Evolutionary conservation across 2,797 vertebrate genomes (phyloP).

Genomic region (Darevskia mixta): DNA sequence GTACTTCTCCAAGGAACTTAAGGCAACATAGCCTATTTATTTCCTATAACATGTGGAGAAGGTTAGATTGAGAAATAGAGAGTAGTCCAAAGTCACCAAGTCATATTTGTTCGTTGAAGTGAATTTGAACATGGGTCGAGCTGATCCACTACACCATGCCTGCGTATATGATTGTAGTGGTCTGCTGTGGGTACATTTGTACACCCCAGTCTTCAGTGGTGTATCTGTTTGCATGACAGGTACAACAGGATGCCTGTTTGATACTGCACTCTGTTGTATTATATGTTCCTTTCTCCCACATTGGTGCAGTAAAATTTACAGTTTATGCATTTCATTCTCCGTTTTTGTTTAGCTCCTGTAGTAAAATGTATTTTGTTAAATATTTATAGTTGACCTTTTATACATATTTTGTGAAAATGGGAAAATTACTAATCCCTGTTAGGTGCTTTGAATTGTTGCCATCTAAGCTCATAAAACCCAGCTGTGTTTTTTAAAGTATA

Average conservation of each 20-base stretch:
- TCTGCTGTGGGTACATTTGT: neutral
- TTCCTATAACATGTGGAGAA: neutral
- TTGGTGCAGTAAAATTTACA: neutral
- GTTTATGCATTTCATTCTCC: neutral
- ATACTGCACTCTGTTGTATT: no score
- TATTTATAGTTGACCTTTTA: conserved; percentile 6
- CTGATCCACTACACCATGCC: neutral
- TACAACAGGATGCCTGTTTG: neutral
- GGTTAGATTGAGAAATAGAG: neutral
- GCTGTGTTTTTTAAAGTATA: conserved; percentile 11
- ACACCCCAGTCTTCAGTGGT: neutral
- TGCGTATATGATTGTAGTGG: neutral
- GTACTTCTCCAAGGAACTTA: no score
- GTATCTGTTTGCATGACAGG: neutral
- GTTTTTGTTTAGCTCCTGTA: neutral
- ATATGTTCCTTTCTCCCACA: neutral
- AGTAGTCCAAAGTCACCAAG: neutral
- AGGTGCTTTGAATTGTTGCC: conserved; percentile 21
- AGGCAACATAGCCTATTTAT: no score
- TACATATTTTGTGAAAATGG: conserved; percentile 10
- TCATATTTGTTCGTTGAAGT: neutral
- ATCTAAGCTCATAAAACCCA: neutral
- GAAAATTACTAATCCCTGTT: neutral
- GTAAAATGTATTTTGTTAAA: neutral
- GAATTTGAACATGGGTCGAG: no score